Conservation (phyloP, 2,888 invertebrate genomes). For the Agonopterix subpropinquella region DNA sequence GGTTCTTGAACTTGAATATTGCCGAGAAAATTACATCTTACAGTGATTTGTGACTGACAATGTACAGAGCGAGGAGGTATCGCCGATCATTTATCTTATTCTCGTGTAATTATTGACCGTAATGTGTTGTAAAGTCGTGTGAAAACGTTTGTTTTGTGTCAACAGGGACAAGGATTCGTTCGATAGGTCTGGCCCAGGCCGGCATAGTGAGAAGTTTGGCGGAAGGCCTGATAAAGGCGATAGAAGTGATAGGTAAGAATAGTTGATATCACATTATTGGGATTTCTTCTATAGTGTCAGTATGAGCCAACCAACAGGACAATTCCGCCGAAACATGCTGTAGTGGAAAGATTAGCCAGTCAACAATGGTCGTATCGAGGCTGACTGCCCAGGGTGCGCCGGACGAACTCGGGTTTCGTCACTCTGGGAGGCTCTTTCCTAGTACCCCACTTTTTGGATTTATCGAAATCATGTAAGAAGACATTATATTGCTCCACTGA, state of each 20-base stretch:
- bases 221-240: constrained; percentile 42
- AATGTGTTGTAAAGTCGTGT: constrained; percentile 13
- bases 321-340: no score
- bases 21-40: constrained; percentile 21
- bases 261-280: no score
- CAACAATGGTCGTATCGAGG: no score
- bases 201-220: constrained; percentile 58
- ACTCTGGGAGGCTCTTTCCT: no score
- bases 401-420: no score
- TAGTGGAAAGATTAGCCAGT: no score
- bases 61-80: constrained; percentile 37
- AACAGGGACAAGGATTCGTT: constrained; percentile 55
- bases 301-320: no score
- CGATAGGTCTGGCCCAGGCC: constrained; percentile 53
- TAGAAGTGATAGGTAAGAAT: constrained; percentile 22
- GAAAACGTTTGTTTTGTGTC: constrained; percentile 15
- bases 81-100: background rate
- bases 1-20: constrained; percentile 52
- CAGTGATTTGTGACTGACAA: constrained; percentile 24
- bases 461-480: no score
- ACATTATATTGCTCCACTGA: no score
- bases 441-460: no score
- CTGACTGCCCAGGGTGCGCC: no score
- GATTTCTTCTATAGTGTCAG: no score
- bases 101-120: background rate